phyloP scores from a whole-genome alignment of 2,888 invertebrate species.

The Rhagium mordax region DNA sequence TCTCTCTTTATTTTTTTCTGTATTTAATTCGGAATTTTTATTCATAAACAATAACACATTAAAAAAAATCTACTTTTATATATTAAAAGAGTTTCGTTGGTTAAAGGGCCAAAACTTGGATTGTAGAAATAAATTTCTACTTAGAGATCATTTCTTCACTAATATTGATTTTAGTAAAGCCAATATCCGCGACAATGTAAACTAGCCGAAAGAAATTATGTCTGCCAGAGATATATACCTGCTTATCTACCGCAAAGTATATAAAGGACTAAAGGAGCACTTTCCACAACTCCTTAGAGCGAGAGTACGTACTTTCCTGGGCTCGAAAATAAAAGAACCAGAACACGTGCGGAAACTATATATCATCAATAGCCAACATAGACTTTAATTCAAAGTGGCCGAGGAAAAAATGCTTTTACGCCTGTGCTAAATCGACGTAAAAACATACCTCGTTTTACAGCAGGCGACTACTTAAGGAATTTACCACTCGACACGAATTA shows the following conservation, averaged over 20 bases:
- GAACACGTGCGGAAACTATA: constrained; percentile 19
- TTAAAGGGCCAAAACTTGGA: no score
- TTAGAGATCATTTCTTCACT: no score
- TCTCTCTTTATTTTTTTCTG: not conserved
- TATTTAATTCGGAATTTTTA: not conserved
- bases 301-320: constrained; percentile 1
- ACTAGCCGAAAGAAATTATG: not conserved
- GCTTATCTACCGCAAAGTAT: constrained; percentile 9
- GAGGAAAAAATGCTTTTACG: not conserved
- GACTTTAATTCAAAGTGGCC: constrained; percentile 6
- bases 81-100: no score
- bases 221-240: not conserved
- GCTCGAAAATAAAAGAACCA: not conserved
- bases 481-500: not conserved
- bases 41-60: not conserved
- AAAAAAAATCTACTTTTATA: not conserved
- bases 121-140: no score
- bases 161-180: no score
- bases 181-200: not conserved
- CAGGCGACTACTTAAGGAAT: not conserved
- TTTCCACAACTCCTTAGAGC: not conserved
- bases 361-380: constrained; percentile 8
- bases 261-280: not conserved
- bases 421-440: constrained; percentile 1
- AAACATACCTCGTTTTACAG: not conserved